These are phyloP conservation scores for Steromphala cineraria DNA, from an alignment of 2,888 invertebrate genomes.

Conservation along the genomic window DNA sequence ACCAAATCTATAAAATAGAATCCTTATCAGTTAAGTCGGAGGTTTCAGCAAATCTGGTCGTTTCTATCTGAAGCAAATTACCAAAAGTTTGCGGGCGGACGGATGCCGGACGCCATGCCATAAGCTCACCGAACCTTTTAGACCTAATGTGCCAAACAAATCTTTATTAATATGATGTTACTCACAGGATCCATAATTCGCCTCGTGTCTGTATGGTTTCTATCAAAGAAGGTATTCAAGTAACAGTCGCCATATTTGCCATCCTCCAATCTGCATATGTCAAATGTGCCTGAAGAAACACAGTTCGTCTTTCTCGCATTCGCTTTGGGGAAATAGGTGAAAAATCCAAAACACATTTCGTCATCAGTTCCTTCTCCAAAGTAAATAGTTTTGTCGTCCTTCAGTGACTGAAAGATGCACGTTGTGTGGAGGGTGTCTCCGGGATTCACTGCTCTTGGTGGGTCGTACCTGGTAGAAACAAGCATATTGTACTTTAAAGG, in stretches of 20 bases:
- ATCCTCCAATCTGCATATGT: not conserved
- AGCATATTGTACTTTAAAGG: not conserved
- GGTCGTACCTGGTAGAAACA: not conserved
- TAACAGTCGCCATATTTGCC: not conserved
- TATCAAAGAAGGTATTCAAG: not conserved
- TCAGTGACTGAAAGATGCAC: not conserved
- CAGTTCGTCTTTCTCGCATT: not conserved
- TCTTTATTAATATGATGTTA: too few relatives aligned
- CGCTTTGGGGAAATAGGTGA: not conserved
- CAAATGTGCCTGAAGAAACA: not conserved
- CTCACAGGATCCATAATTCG: not conserved
- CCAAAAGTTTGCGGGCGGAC: too few relatives aligned
- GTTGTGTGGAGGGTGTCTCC: not conserved
- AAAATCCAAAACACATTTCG: not conserved
- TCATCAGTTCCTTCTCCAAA: not conserved
- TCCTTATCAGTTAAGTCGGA: too few relatives aligned
- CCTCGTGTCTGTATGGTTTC: not conserved
- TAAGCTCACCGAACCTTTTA: too few relatives aligned
- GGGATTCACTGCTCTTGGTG: not conserved
- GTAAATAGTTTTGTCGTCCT: not conserved
- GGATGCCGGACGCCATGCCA: too few relatives aligned
- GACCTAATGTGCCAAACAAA: too few relatives aligned
- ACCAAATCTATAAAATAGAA: too few relatives aligned
- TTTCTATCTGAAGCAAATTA: too few relatives aligned
- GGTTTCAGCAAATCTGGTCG: too few relatives aligned